Conservation (phyloP, 1,140 invertebrate species). For the Hermatobates lingyangjiaoensis region DNA sequence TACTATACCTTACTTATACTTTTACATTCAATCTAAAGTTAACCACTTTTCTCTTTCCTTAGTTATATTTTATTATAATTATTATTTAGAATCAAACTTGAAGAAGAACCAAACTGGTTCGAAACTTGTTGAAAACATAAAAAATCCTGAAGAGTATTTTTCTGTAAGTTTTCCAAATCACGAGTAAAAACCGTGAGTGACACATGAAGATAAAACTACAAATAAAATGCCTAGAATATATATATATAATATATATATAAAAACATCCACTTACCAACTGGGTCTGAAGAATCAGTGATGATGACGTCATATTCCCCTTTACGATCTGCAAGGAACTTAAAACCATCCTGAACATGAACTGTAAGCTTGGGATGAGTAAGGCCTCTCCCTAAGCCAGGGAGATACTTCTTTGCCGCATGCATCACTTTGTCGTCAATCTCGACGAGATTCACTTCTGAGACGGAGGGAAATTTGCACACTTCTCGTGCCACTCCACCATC, state of each 20-base stretch:
- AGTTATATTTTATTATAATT: too few relatives aligned
- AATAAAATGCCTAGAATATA: not conserved
- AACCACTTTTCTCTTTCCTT: too few relatives aligned
- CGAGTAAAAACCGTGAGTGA: too few relatives aligned
- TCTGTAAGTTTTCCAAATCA: too few relatives aligned
- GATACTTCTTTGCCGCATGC: conserved; percentile 72
- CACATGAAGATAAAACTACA: too few relatives aligned
- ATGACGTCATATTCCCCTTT: conserved; percentile 84
- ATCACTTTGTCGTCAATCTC: conserved; percentile 90
- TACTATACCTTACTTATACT: too few relatives aligned
- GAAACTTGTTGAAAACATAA: too few relatives aligned
- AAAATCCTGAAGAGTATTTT: too few relatives aligned
- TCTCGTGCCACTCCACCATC: conserved; percentile 93
- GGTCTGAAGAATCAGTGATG: conserved; percentile 95
- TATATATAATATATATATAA: not conserved
- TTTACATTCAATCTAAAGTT: too few relatives aligned
- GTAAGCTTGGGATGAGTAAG: conserved; percentile 68
- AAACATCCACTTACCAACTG: conserved; percentile 40
- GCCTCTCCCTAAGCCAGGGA: conserved; percentile 78
- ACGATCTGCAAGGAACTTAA: conserved; percentile 82
- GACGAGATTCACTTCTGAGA: conserved; percentile 73
- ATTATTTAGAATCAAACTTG: too few relatives aligned
- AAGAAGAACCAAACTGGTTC: too few relatives aligned
- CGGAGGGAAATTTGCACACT: conserved; percentile 77
- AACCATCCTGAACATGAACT: conserved; percentile 79